Evolutionary conservation across 2,888 invertebrate species (phyloP).

Genomic region (Tyria jacobaeae): DNA sequence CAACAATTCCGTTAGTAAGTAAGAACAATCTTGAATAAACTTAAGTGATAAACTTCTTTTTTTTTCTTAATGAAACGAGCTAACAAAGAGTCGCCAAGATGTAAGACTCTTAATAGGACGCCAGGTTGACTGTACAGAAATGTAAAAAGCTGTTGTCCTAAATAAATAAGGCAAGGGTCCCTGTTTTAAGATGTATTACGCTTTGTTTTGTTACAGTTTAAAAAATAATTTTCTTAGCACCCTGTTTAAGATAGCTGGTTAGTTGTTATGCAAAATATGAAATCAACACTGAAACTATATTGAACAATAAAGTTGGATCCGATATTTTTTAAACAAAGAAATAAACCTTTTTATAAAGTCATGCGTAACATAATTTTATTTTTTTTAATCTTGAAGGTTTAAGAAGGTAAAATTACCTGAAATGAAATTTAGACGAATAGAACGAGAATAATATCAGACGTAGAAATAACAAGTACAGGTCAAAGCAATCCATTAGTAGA

Average conservation of each 20-base stretch:
- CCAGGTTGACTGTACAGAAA: slow-evolving; percentile 23
- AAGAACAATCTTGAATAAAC: slow-evolving; percentile 3
- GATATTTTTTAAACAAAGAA: too few relatives aligned
- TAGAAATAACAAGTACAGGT: slow-evolving; percentile 7
- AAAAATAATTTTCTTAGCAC: background rate
- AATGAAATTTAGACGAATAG: too few relatives aligned
- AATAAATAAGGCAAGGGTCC: slow-evolving; percentile 29
- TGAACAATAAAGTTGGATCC: too few relatives aligned
- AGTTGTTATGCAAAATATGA: too few relatives aligned
- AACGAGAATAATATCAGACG: too few relatives aligned
- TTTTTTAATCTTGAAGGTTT: too few relatives aligned
- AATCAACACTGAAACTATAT: too few relatives aligned
- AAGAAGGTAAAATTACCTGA: too few relatives aligned
- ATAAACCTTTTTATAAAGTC: too few relatives aligned
- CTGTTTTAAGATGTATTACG: slow-evolving; percentile 21
- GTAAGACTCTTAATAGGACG: slow-evolving; percentile 27
- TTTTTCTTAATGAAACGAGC: slow-evolving; percentile 18
- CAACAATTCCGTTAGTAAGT: background rate
- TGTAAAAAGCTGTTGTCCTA: slow-evolving; percentile 32
- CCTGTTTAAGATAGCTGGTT: too few relatives aligned
- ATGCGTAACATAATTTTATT: too few relatives aligned
- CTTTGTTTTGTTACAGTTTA: slow-evolving; percentile 9
- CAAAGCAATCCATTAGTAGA: slow-evolving; percentile 37
- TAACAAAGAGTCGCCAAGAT: slow-evolving; percentile 13
- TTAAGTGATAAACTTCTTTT: slow-evolving; percentile 18